Percentiles rank a stretch among this genome's conserved stretches.
These are phyloP conservation scores for Limnephilus auricula DNA, from an alignment of 2,888 invertebrate genomes.

Conservation along the genomic window DNA sequence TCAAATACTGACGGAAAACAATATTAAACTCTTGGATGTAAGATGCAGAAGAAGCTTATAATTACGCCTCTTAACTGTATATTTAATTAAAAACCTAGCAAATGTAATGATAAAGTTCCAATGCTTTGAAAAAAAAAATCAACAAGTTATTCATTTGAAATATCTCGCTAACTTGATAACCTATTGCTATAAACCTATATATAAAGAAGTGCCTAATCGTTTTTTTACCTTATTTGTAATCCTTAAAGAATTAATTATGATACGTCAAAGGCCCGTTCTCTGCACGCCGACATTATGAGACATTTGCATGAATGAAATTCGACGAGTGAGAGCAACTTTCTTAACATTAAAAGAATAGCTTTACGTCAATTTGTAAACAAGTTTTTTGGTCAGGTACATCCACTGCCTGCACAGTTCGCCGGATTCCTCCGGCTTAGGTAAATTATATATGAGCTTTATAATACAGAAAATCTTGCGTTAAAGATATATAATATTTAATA, in stretches of 20 bases:
- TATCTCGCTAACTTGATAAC: not conserved
- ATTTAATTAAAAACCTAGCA: not conserved
- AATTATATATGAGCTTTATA: not conserved
- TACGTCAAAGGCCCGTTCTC: not conserved
- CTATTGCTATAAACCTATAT: not conserved
- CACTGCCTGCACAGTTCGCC: not conserved
- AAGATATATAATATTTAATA: not conserved
- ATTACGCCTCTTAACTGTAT: not conserved
- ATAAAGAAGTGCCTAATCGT: not conserved
- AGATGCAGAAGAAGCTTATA: not conserved
- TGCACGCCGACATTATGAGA: not conserved
- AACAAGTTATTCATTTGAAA: not conserved
- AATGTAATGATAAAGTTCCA: not conserved
- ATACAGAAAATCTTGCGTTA: not conserved
- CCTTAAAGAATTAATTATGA: not conserved
- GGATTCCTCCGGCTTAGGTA: not conserved
- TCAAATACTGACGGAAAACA: not conserved
- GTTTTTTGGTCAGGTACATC: constrained; percentile 14
- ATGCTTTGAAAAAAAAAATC: not conserved
- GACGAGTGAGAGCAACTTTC: constrained; percentile 31
- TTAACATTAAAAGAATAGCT: constrained; percentile 31
- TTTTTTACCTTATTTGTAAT: not conserved
- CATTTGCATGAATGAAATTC: constrained; percentile 29
- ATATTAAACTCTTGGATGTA: not conserved
- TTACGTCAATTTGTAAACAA: constrained; percentile 38